Percentiles rank a stretch among this genome's conserved stretches.
Conservation (phyloP, 2,888 invertebrate species). For the Phengaris arion region DNA sequence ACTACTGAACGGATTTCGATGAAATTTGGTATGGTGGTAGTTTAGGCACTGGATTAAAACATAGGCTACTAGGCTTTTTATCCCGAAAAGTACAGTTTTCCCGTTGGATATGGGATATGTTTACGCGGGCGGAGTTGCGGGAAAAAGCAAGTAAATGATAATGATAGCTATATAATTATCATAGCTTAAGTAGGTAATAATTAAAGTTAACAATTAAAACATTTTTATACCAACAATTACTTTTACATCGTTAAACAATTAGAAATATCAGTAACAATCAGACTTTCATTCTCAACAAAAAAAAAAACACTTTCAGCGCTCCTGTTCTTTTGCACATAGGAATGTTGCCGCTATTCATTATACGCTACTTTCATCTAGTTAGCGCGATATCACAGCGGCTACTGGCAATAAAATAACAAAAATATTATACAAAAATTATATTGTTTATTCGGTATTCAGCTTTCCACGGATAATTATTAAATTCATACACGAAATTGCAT, state of each 20-base stretch:
- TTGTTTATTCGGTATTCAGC: conserved; percentile 56
- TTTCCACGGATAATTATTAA: conserved; percentile 74
- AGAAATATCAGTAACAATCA: conserved; percentile 27
- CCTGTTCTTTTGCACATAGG: conserved; percentile 43
- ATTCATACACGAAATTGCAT: conserved; percentile 73
- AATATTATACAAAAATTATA: conserved; percentile 62
- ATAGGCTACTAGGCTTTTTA: too few relatives aligned
- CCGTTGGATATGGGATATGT: too few relatives aligned
- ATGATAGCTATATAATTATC: too few relatives aligned
- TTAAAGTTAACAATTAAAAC: too few relatives aligned
- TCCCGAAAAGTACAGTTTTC: too few relatives aligned
- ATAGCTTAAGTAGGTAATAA: too few relatives aligned
- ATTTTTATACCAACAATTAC: not conserved
- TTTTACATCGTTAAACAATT: conserved; percentile 34
- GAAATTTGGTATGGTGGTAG: too few relatives aligned
- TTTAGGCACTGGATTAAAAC: too few relatives aligned
- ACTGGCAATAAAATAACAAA: conserved; percentile 56
- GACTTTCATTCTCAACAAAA: conserved; percentile 43
- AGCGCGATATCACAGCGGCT: conserved; percentile 56
- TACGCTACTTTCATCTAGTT: conserved; percentile 73
- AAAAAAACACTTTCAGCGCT: conserved; percentile 40
- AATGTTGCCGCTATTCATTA: conserved; percentile 57
- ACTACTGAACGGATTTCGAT: too few relatives aligned
- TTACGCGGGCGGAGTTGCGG: too few relatives aligned
- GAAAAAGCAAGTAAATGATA: too few relatives aligned